Percentiles rank a stretch among this genome's conserved stretches.
Evolutionary conservation across 1,140 invertebrate genomes (phyloP).

Genomic region (Hypothenemus hampei): DNA sequence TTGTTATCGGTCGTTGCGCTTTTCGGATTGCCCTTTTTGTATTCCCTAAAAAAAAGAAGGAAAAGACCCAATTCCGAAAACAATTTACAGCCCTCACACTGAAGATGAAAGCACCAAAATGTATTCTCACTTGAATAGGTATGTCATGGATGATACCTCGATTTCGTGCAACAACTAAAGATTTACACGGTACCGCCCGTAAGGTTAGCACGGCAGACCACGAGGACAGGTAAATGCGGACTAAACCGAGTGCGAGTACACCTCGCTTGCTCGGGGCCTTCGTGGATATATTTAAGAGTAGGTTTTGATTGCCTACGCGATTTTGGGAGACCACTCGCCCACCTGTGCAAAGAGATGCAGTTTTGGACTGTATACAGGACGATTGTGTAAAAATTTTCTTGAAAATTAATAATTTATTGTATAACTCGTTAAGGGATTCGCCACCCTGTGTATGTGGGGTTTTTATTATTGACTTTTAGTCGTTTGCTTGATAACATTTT

Average conservation of each 20-base stretch:
- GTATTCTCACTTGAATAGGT: neutral
- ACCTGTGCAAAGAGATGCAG: slow-evolving; percentile 1
- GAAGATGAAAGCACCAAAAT: neutral
- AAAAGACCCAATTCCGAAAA: neutral
- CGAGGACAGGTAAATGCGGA: slow-evolving; percentile 10
- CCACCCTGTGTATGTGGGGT: no score
- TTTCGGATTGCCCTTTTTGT: neutral
- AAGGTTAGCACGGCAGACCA: neutral
- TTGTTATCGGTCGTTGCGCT: no score
- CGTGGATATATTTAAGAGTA: slow-evolving; percentile 3
- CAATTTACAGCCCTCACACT: neutral
- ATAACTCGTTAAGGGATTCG: no score
- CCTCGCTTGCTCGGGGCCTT: no score
- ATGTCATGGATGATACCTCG: neutral
- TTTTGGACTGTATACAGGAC: no score
- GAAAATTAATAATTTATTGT: no score
- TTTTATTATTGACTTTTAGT: no score
- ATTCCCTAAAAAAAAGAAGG: neutral
- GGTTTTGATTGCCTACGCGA: slow-evolving; percentile 16
- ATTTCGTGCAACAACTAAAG: neutral
- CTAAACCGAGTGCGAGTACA: slow-evolving; percentile 5
- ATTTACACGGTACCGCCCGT: neutral
- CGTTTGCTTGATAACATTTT: no score
- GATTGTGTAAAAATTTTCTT: no score
- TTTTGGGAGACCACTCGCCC: slow-evolving; percentile 9